These are phyloP conservation scores for Clanis bilineata DNA, from an alignment of 2,888 invertebrate species.

Conservation along the genomic window DNA sequence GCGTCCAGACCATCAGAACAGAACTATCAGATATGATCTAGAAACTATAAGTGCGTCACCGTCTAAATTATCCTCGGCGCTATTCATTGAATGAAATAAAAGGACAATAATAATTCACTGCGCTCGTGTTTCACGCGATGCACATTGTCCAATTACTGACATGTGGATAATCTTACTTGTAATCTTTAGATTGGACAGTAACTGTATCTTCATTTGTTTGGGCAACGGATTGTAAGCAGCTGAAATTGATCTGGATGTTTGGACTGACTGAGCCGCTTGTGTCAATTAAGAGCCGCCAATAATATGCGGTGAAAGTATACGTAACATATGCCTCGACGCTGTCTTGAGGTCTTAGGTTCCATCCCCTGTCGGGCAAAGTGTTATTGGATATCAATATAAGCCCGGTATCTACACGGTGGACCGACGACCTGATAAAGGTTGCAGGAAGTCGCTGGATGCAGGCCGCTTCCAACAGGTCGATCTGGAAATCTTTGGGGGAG, in stretches of 20 bases:
- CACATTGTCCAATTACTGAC: conserved; percentile 10
- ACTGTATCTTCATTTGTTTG: conserved; percentile 8
- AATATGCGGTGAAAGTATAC: background rate
- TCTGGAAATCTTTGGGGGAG: too few relatives aligned
- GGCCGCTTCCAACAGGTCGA: too few relatives aligned
- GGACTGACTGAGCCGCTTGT: background rate
- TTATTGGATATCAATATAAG: too few relatives aligned
- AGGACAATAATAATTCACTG: conserved; percentile 1
- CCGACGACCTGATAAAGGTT: too few relatives aligned
- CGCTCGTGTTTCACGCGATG: conserved; percentile 1
- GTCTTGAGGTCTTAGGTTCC: too few relatives aligned
- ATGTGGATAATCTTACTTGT: conserved; percentile 11
- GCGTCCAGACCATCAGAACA: background rate
- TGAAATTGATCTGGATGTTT: background rate
- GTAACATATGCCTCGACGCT: too few relatives aligned
- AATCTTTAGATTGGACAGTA: conserved; percentile 9
- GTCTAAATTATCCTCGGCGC: conserved; percentile 1
- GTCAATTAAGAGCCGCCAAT: background rate
- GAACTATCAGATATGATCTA: background rate
- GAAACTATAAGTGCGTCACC: conserved; percentile 11
- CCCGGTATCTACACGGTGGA: too few relatives aligned
- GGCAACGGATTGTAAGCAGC: background rate
- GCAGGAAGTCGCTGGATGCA: too few relatives aligned
- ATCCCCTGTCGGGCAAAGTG: too few relatives aligned
- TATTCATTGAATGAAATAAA: conserved; percentile 13